These are phyloP conservation scores for Crotophaga sulcirostris DNA, from an alignment of 2,113 vertebrate genomes.

Conservation along the genomic window DNA sequence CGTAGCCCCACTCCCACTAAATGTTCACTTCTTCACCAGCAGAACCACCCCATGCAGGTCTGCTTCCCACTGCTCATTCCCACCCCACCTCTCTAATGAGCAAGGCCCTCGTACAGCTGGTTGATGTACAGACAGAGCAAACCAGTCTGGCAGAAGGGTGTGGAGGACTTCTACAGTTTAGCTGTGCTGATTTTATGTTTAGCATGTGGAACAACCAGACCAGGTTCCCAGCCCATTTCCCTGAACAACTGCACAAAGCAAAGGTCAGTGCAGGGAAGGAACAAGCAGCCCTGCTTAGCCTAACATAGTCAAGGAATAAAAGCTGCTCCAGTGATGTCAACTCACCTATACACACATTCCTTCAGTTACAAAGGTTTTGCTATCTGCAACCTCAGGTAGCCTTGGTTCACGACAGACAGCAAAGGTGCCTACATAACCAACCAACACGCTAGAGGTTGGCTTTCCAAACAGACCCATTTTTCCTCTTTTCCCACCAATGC, in stretches of 20 bases:
- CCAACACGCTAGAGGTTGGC: neutral
- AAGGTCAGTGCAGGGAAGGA: neutral
- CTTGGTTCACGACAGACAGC: neutral
- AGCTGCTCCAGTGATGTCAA: neutral
- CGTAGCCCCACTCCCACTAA: neutral
- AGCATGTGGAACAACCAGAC: neutral
- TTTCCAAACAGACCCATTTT: neutral
- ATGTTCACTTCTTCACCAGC: neutral
- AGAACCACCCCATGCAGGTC: neutral
- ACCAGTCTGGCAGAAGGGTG: neutral
- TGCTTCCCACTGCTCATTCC: neutral
- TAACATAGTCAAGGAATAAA: neutral
- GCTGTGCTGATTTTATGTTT: neutral
- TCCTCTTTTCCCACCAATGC: neutral
- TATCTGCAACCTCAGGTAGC: fast-evolving
- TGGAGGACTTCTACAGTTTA: neutral
- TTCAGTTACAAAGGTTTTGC: neutral
- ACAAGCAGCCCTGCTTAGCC: neutral
- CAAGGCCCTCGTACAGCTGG: neutral
- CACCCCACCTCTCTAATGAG: neutral
- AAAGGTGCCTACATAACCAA: fast-evolving
- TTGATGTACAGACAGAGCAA: neutral
- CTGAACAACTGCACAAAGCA: neutral
- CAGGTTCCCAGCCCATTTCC: neutral
- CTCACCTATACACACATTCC: neutral